Evolutionary conservation across 2,113 vertebrate genomes (phyloP).

Genomic region (Trogon surrucura): DNA sequence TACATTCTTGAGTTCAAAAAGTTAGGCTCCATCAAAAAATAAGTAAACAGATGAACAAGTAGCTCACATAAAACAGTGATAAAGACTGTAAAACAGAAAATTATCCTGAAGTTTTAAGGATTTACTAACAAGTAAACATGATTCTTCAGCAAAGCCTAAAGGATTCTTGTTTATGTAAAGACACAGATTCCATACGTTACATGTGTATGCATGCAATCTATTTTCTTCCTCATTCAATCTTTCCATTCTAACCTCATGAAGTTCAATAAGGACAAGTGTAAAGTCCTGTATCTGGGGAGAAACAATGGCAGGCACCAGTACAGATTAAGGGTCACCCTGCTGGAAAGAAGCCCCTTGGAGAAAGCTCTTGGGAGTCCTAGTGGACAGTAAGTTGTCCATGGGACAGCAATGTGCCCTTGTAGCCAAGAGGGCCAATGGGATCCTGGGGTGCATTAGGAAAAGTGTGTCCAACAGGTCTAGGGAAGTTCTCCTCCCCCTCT

Average conservation of each 20-base stretch:
- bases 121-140: not conserved
- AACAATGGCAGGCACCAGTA: no score
- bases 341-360: no score
- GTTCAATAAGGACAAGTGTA: no score
- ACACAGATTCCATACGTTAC: not conserved
- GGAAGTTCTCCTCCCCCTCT: no score
- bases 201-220: not conserved
- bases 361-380: no score
- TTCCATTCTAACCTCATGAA: not conserved
- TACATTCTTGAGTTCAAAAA: not conserved
- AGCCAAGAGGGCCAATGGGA: no score
- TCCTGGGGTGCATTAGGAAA: no score
- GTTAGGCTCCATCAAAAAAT: not conserved
- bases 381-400: no score
- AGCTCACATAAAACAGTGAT: not conserved
- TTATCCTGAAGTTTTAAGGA: not conserved
- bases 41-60: not conserved
- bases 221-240: not conserved
- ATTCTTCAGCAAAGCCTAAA: not conserved
- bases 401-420: no score
- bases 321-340: no score
- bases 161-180: not conserved
- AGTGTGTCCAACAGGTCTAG: no score
- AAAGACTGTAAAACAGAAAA: not conserved
- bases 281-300: no score